Base-by-base conservation (phyloP, 2,113 vertebrate genomes). In the Ciconia boyciana region DNA sequence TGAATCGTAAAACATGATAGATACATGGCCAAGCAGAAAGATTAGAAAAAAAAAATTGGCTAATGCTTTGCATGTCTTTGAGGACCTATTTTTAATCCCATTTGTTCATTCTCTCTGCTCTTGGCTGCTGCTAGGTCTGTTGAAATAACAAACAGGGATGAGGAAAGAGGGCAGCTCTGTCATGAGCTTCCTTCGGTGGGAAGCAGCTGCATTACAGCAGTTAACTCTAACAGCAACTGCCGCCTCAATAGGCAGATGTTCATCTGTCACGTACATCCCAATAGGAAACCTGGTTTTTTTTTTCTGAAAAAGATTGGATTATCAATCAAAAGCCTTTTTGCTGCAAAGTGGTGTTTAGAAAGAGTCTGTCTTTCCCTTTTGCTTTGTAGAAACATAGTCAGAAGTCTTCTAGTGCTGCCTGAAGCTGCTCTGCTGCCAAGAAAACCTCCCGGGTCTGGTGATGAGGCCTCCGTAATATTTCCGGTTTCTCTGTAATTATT, bases 91-190 rank as follows among this genome's bases (percentile, higher is more conserved):
- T 94, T 93, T 87, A 94, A 83, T 95, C 92, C 75, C 84, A 41
- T 87, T 96, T 93, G 64, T 86, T 93, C 60, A 2, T 93, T 90
- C 66, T 74, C 52, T 81, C 57, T 25, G 19, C 87, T 90, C 54
- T 44, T 95, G 95, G 90, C 85, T 94, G 87, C 94, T 4, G 10
- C 84, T 80, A 75, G 71, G 70, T 74, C 87, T 96, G 94, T 54
- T 89, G 93, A 92, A 97, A 96, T 58, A 96, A 84, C 92, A 96
- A 93, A 76, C 76, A 87, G 69, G 61, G 66, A 51, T 90, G 92
- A 85, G 74, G 92, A 91, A 94, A 94, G 93, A 87, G 78, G 91
- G 69, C 92, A 90, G 95, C 72, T 60, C 88, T 84, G 82, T 26
- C 9, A 17, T 64, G 82, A 83, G 82, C 39, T 69, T 61, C 62